Percentiles rank a stretch among this genome's conserved stretches.
phyloP scores from a whole-genome alignment of 37 sponge, comb jelly and placozoan species.

The Beroe forskalii region DNA sequence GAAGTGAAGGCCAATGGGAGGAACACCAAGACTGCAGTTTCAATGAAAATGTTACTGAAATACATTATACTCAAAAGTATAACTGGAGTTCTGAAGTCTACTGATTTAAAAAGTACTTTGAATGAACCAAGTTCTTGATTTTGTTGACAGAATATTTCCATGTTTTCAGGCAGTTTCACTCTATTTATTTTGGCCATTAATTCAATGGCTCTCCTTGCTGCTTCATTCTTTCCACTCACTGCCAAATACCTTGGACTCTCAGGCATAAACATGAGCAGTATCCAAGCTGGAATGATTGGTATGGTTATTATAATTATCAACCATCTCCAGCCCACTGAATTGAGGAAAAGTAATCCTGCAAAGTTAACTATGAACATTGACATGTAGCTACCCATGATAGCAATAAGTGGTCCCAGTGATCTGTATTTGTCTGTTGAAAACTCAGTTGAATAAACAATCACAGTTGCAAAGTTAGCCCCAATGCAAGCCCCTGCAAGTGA shows the following conservation, averaged over 20 bases:
- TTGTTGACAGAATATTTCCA: constrained; percentile 2
- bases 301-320: constrained; percentile 30
- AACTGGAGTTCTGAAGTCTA: not conserved
- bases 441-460: constrained; percentile 32
- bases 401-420: not conserved
- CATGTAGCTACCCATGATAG: constrained; percentile 30
- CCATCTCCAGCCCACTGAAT: constrained; percentile 34
- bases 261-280: constrained; percentile 4
- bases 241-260: constrained; percentile 34
- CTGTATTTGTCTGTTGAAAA: constrained; percentile 8
- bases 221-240: not conserved
- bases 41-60: not conserved
- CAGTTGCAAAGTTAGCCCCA: constrained; percentile 33
- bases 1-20: constrained; percentile 26
- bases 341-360: not conserved
- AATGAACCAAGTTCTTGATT: not conserved
- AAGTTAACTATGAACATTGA: not conserved
- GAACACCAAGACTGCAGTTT: constrained; percentile 8
- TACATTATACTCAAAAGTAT: not conserved
- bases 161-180: not conserved
- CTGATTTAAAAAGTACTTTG: not conserved
- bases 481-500: not conserved
- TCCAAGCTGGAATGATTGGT: constrained; percentile 5
- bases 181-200: not conserved
- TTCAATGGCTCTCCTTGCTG: not conserved